phyloP scores from a whole-genome alignment of 1,140 invertebrate genomes.

The Zaprionus gabonicus region DNA sequence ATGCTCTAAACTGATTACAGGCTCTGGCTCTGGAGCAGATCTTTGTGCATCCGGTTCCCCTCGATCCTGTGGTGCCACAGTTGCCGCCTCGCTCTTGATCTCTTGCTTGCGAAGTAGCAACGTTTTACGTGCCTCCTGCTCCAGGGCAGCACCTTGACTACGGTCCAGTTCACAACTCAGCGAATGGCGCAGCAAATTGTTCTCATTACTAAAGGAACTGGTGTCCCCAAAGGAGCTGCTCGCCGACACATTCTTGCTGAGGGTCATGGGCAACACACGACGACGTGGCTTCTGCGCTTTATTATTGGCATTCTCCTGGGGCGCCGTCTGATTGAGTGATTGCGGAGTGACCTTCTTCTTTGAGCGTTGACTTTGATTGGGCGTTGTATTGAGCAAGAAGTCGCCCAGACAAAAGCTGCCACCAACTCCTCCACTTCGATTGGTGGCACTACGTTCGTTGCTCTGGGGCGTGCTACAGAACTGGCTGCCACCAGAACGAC shows the following conservation, averaged over 20 bases:
- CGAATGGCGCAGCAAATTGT: constrained; percentile 70
- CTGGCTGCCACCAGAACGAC: constrained; percentile 42
- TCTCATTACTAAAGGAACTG: constrained; percentile 80
- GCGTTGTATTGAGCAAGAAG: constrained; percentile 59
- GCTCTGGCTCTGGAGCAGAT: constrained; percentile 2
- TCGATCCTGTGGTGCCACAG: constrained; percentile 30
- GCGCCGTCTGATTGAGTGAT: background rate
- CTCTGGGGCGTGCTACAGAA: constrained; percentile 63
- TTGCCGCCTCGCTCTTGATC: constrained; percentile 64
- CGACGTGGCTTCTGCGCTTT: constrained; percentile 65
- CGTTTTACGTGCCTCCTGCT: constrained; percentile 68
- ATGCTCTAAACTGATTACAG: constrained; percentile 33
- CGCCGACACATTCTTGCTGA: constrained; percentile 61
- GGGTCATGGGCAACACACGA: constrained; percentile 76
- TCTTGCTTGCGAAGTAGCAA: constrained; percentile 61
- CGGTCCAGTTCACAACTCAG: constrained; percentile 70
- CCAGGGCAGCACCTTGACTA: constrained; percentile 60
- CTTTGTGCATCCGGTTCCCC: background rate
- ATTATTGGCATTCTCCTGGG: constrained; percentile 7
- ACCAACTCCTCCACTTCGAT: constrained; percentile 44
- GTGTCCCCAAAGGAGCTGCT: constrained; percentile 65
- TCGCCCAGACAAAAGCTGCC: constrained; percentile 74
- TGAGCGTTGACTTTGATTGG: constrained; percentile 51
- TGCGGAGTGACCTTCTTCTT: constrained; percentile 70
- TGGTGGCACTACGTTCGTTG: constrained; percentile 18